Percentiles rank a stretch among this genome's conserved stretches.
These are phyloP conservation scores for Chrysolina americana DNA, from an alignment of 2,888 invertebrate genomes.

Conservation along the genomic window DNA sequence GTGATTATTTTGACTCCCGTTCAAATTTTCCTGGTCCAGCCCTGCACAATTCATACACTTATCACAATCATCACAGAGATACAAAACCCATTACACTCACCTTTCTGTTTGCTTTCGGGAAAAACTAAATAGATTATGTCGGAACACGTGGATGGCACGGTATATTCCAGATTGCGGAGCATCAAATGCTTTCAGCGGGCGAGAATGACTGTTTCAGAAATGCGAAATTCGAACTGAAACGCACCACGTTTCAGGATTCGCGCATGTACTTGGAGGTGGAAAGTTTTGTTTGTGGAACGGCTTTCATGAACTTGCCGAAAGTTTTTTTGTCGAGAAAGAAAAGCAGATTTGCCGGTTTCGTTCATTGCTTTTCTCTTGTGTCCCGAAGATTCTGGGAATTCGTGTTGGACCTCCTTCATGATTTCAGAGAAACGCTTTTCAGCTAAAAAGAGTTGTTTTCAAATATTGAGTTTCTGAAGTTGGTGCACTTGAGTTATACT, in stretches of 20 bases:
- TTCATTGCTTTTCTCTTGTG: neutral
- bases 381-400: neutral
- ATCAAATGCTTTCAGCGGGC: constrained; percentile 9
- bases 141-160: constrained; percentile 4
- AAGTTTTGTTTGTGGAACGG: neutral
- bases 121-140: neutral
- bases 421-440: neutral
- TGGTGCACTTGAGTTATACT: neutral
- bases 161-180: neutral
- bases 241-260: neutral
- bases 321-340: neutral
- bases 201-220: constrained; percentile 27
- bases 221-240: constrained; percentile 12
- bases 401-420: neutral
- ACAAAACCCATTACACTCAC: constrained; percentile 10
- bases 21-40: neutral
- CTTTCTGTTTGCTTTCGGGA: constrained; percentile 3
- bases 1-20: too few species aligned
- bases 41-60: neutral
- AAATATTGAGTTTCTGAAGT: neutral
- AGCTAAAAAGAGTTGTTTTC: constrained; percentile 5
- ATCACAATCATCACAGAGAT: constrained; percentile 3
- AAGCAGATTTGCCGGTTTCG: neutral
- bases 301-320: constrained; percentile 6
- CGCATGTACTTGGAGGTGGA: constrained; percentile 9